Evolutionary conservation across 2,797 vertebrate genomes (phyloP).

Genomic region (Cercopithecus diana): DNA sequence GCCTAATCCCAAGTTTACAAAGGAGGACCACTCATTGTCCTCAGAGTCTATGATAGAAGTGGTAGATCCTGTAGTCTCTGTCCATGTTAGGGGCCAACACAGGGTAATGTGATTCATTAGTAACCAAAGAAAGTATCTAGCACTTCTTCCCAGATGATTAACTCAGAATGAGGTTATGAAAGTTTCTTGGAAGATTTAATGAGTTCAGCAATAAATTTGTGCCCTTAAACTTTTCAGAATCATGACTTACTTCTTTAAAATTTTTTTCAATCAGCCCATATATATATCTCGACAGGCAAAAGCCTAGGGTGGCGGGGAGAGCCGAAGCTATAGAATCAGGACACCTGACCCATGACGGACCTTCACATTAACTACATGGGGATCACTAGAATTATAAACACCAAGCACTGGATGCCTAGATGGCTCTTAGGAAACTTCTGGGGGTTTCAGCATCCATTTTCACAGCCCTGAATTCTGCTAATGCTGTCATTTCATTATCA

Average conservation of each 20-base stretch:
- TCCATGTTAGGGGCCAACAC: not conserved
- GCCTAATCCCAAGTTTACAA: not conserved
- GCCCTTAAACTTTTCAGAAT: not conserved
- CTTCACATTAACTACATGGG: too few species aligned
- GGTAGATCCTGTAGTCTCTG: not conserved
- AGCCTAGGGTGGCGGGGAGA: not conserved
- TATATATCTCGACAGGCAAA: not conserved
- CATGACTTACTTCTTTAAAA: not conserved
- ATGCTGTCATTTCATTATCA: not conserved
- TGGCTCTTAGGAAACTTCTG: not conserved
- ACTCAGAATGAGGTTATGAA: not conserved
- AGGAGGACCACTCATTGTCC: not conserved
- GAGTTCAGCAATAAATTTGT: not conserved
- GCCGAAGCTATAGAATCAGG: not conserved
- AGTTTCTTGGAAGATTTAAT: not conserved
- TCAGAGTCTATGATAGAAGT: not conserved
- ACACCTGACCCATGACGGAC: rapidly evolving
- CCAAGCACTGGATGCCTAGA: rapidly evolving
- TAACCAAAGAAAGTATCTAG: not conserved
- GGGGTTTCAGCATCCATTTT: not conserved
- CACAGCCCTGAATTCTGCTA: not conserved
- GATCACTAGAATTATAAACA: not conserved
- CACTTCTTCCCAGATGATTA: not conserved
- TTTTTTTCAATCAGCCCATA: not conserved
- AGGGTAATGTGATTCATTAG: not conserved